These are phyloP conservation scores for Equus przewalskii DNA, from an alignment of 2,113 vertebrate species.

Conservation along the genomic window DNA sequence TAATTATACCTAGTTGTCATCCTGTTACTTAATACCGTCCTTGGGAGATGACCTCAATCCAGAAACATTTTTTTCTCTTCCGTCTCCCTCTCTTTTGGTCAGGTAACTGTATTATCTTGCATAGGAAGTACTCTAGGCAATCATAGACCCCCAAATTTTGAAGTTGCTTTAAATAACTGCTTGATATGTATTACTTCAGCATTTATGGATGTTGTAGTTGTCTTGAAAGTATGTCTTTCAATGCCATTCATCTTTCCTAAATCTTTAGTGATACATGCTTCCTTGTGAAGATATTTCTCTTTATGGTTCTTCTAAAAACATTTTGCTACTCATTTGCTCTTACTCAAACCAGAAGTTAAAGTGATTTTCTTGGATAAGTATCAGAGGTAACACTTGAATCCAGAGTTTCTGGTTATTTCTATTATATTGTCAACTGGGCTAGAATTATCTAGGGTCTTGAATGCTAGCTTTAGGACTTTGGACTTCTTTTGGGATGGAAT, in stretches of 20 bases:
- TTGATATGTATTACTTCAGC: slow-evolving; percentile 28
- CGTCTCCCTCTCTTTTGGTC: not conserved
- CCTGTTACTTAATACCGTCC: slow-evolving; percentile 52
- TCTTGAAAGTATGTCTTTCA: not conserved
- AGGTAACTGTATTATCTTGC: slow-evolving; percentile 46
- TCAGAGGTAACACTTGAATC: slow-evolving; percentile 46
- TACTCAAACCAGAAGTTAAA: slow-evolving; percentile 69
- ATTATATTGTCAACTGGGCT: not conserved
- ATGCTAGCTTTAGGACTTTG: slow-evolving; percentile 10
- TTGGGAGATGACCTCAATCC: slow-evolving; percentile 21
- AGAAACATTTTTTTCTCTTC: not conserved
- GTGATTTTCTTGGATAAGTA: slow-evolving; percentile 44
- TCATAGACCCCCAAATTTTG: slow-evolving; percentile 24
- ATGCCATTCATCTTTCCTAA: slow-evolving; percentile 14
- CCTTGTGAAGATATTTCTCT: slow-evolving; percentile 48
- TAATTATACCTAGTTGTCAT: slow-evolving; percentile 63
- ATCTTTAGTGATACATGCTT: slow-evolving; percentile 13
- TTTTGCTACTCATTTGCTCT: slow-evolving; percentile 13
- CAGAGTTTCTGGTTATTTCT: slow-evolving; percentile 64
- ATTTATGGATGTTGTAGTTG: not conserved
- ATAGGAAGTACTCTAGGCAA: not conserved
- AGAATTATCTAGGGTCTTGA: slow-evolving; percentile 12
- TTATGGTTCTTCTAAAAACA: slow-evolving; percentile 31
- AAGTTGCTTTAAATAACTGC: slow-evolving; percentile 57
- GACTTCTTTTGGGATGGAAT: slow-evolving; percentile 25